These are phyloP conservation scores for Intellagama lesueurii DNA, from an alignment of 2,797 vertebrate genomes.

Conservation along the genomic window DNA sequence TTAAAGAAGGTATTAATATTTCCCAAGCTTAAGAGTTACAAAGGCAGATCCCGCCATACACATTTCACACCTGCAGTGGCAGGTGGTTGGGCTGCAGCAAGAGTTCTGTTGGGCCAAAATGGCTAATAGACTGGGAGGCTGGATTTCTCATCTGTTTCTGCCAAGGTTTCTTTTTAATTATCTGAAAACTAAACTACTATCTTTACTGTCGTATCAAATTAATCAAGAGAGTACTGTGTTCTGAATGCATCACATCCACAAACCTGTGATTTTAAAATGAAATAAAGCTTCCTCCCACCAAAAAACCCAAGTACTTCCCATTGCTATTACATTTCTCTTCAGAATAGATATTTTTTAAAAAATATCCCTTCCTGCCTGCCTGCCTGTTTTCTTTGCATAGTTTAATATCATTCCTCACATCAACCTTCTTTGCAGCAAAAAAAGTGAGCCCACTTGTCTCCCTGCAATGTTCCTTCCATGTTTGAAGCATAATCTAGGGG, in stretches of 20 bases:
- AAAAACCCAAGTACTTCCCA: too few species aligned
- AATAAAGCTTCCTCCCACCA: background rate
- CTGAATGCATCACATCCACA: conserved; percentile 7
- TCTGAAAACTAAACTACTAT: background rate
- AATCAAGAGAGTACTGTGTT: background rate
- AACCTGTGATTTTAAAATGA: conserved; percentile 31
- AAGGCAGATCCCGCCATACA: conserved; percentile 5
- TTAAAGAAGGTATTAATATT: background rate
- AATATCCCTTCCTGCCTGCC: background rate
- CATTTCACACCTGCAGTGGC: conserved; percentile 1
- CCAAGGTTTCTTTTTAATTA: background rate
- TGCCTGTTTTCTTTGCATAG: background rate
- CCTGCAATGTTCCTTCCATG: background rate
- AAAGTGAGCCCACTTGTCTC: background rate
- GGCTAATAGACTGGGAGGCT: background rate
- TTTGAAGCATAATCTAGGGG: conserved; percentile 1
- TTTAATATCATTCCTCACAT: background rate
- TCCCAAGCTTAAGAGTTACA: background rate
- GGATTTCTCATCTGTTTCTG: background rate
- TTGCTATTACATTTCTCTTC: background rate
- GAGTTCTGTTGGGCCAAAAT: background rate
- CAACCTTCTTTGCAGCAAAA: background rate
- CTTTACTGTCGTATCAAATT: conserved; percentile 3
- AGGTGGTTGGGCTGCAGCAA: background rate
- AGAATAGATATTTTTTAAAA: background rate